A percentile compares a stretch with the other conserved stretches of the same genome.
phyloP scores from a whole-genome alignment of 2,113 vertebrate genomes.

The Platycercus adscitus region DNA sequence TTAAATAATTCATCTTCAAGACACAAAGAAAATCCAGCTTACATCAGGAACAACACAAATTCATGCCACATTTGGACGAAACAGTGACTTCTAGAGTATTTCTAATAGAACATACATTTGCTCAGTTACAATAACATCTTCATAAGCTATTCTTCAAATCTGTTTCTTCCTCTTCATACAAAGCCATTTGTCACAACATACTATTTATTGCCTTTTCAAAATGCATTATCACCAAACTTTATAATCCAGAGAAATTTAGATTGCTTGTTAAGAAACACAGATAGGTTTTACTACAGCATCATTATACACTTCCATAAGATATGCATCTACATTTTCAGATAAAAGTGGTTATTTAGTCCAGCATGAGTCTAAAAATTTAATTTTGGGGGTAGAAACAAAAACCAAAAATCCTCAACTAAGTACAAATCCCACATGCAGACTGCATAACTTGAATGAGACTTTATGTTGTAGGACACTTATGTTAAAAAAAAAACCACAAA shows the following conservation, averaged over 20 bases:
- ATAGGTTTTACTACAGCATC: not conserved
- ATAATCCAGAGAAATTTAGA: not conserved
- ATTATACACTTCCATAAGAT: not conserved
- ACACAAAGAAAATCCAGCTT: not conserved
- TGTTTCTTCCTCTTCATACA: not conserved
- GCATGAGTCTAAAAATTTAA: not conserved
- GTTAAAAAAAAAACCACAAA: not conserved
- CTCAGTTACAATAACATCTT: not conserved
- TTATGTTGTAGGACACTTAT: not conserved
- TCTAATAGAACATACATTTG: not conserved
- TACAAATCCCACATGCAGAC: not conserved
- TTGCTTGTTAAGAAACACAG: not conserved
- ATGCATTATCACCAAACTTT: not conserved
- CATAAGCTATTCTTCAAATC: not conserved
- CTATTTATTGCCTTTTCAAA: not conserved
- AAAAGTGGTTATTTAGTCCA: not conserved
- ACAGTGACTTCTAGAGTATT: not conserved
- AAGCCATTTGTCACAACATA: not conserved
- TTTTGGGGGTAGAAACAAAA: not conserved
- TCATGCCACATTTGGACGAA: not conserved
- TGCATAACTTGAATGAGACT: not conserved
- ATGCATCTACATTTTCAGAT: not conserved
- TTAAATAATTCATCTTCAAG: not conserved
- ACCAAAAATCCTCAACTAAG: not conserved
- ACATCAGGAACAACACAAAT: not conserved